These are phyloP conservation scores for Latrodectus hesperus DNA, from an alignment of 2,888 invertebrate genomes.

Conservation along the genomic window DNA sequence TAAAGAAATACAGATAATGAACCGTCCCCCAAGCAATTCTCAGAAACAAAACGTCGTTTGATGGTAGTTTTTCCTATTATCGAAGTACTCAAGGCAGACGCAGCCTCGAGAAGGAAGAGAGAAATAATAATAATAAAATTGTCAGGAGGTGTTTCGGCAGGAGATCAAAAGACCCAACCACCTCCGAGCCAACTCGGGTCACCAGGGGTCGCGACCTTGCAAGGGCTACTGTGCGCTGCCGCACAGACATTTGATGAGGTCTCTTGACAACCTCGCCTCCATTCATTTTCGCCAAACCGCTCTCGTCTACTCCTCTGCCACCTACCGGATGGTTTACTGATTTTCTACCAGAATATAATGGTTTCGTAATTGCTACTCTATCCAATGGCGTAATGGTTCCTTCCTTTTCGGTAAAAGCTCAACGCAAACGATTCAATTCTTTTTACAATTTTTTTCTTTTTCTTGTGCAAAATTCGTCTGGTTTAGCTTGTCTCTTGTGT, in stretches of 20 bases:
- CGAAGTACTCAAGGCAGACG: conserved; percentile 11
- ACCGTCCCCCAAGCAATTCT: conserved; percentile 17
- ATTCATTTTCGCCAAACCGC: conserved; percentile 46
- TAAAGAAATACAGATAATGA: too few relatives aligned
- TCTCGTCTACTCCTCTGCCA: conserved; percentile 22
- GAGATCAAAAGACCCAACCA: conserved; percentile 60
- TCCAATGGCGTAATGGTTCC: too few relatives aligned
- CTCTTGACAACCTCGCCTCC: conserved; percentile 41
- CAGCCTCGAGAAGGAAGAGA: conserved; percentile 14
- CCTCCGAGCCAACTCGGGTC: conserved; percentile 16
- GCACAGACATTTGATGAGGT: conserved; percentile 56
- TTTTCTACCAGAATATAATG: background rate
- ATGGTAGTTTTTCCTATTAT: conserved; percentile 19
- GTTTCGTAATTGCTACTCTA: background rate
- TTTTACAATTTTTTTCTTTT: too few relatives aligned
- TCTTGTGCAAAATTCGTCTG: too few relatives aligned
- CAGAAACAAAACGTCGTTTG: conserved; percentile 13
- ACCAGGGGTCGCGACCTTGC: conserved; percentile 52
- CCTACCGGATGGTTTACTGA: conserved; percentile 24
- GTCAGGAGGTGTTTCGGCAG: conserved; percentile 47
- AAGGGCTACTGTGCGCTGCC: conserved; percentile 57
- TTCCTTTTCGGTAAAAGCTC: too few relatives aligned
- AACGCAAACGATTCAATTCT: too few relatives aligned
- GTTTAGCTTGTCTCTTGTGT: too few relatives aligned
- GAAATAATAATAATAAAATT: conserved; percentile 21